These are phyloP conservation scores for Cynodonichthys magdalenae DNA, from an alignment of 2,797 vertebrate species.

Conservation along the genomic window DNA sequence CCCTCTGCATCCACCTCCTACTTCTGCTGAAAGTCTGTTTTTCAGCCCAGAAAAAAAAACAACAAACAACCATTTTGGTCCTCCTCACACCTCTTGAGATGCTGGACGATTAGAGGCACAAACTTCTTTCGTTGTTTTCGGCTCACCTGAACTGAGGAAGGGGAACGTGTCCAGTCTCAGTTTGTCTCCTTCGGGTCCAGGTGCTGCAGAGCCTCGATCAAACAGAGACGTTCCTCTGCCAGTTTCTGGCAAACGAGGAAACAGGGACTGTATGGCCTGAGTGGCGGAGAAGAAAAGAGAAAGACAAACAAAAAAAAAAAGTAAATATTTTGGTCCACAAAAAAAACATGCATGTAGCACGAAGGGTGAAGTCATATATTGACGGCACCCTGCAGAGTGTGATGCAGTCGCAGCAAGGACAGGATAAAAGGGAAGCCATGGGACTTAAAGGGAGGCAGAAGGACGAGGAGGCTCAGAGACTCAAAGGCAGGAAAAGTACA, in stretches of 20 bases:
- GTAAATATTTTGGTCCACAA: conserved; percentile 15
- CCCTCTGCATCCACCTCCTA: conserved; percentile 30
- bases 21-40: conserved; percentile 29
- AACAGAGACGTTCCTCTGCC: conserved; percentile 83
- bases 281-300: conserved; percentile 25
- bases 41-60: conserved; percentile 6
- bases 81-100: conserved; percentile 12
- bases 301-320: conserved; percentile 8
- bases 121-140: conserved; percentile 21
- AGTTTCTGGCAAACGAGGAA: conserved; percentile 88
- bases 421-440: conserved; percentile 68
- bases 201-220: conserved; percentile 77
- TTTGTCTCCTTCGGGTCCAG: conserved; percentile 86
- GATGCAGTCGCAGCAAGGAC: conserved; percentile 76
- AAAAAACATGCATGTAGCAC: not conserved
- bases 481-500: conserved; percentile 71
- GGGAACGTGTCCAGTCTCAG: conserved; percentile 89
- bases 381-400: conserved; percentile 55
- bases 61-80: conserved; percentile 8
- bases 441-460: conserved; percentile 61
- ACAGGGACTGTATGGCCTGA: conserved; percentile 90
- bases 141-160: conserved; percentile 89
- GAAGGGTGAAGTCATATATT: conserved; percentile 46
- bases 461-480: conserved; percentile 62
- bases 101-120: conserved; percentile 21